phyloP scores from a whole-genome alignment of 2,888 invertebrate species.

The Cephus spinipes region DNA sequence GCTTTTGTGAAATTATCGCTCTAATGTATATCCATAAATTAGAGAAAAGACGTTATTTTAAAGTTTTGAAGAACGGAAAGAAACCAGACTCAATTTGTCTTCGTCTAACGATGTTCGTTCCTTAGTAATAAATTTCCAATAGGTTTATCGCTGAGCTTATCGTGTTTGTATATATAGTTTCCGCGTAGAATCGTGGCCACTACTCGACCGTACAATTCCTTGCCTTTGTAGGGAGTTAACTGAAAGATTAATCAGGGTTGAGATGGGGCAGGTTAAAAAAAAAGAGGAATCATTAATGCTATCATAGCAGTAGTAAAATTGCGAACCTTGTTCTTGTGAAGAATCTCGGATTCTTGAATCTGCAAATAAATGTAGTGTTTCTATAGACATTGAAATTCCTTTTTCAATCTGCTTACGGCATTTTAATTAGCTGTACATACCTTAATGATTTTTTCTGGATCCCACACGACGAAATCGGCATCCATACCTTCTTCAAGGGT shows the following conservation, averaged over 20 bases:
- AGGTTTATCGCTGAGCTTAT: slow-evolving; percentile 63
- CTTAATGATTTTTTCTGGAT: slow-evolving; percentile 73
- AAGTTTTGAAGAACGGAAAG: background rate
- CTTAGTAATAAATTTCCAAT: slow-evolving; percentile 67
- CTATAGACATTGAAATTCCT: background rate
- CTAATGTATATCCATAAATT: slow-evolving; percentile 10
- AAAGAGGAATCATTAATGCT: slow-evolving; percentile 12
- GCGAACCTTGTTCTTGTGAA: slow-evolving; percentile 77
- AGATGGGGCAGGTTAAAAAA: slow-evolving; percentile 17
- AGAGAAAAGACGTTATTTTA: slow-evolving; percentile 25
- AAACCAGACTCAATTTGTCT: background rate
- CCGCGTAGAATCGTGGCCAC: slow-evolving; percentile 76
- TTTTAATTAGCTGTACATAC: slow-evolving; percentile 59
- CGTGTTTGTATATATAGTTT: slow-evolving; percentile 70
- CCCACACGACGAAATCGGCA: slow-evolving; percentile 80
- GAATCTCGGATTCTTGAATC: slow-evolving; percentile 69
- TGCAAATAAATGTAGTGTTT: slow-evolving; percentile 31
- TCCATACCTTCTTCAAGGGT: slow-evolving; percentile 73
- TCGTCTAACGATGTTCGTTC: background rate
- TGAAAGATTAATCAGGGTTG: slow-evolving; percentile 53
- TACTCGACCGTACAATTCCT: slow-evolving; percentile 73
- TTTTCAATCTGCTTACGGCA: background rate
- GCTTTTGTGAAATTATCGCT: background rate
- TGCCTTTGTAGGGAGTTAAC: slow-evolving; percentile 77
- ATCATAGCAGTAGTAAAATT: slow-evolving; percentile 12